A percentile compares a stretch with the other conserved stretches of the same genome.
These are phyloP conservation scores for Bibio marci DNA, from an alignment of 2,888 invertebrate genomes.

Conservation along the genomic window DNA sequence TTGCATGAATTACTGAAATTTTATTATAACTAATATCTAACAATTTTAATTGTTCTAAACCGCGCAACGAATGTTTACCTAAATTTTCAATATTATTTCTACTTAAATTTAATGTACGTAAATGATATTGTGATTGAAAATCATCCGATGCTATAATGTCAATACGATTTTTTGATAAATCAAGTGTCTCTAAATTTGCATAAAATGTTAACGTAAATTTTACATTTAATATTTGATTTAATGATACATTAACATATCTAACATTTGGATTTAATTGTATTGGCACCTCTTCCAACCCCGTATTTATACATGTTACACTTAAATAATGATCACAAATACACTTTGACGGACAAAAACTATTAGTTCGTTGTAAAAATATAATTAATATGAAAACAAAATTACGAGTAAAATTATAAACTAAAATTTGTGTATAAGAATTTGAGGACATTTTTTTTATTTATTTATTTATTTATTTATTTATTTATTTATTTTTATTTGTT, in stretches of 20 bases:
- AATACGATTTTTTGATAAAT: conserved; percentile 68
- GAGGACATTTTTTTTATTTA: too few relatives aligned
- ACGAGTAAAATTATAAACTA: too few relatives aligned
- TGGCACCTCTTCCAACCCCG: conserved; percentile 67
- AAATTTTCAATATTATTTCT: conserved; percentile 53
- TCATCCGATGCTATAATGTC: conserved; percentile 63
- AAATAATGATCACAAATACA: conserved; percentile 67
- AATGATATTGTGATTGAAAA: conserved; percentile 58
- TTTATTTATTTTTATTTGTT: too few relatives aligned
- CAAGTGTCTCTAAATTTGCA: conserved; percentile 58
- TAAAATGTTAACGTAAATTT: conserved; percentile 67
- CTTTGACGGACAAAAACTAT: conserved; percentile 58
- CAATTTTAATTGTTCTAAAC: conserved; percentile 45
- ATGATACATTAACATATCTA: conserved; percentile 63
- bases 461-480: too few relatives aligned
- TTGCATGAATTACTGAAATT: conserved; percentile 51
- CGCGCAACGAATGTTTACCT: conserved; percentile 59
- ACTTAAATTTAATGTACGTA: conserved; percentile 61
- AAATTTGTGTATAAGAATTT: too few relatives aligned
- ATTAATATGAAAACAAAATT: conserved; percentile 16
- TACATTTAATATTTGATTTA: conserved; percentile 64
- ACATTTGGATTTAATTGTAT: conserved; percentile 80
- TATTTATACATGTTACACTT: conserved; percentile 58
- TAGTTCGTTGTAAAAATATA: conserved; percentile 25
- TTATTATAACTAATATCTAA: conserved; percentile 64